A percentile compares a stretch with the other conserved stretches of the same genome.
Conservation (phyloP, 2,797 vertebrate species). For the Cygnus olor region DNA sequence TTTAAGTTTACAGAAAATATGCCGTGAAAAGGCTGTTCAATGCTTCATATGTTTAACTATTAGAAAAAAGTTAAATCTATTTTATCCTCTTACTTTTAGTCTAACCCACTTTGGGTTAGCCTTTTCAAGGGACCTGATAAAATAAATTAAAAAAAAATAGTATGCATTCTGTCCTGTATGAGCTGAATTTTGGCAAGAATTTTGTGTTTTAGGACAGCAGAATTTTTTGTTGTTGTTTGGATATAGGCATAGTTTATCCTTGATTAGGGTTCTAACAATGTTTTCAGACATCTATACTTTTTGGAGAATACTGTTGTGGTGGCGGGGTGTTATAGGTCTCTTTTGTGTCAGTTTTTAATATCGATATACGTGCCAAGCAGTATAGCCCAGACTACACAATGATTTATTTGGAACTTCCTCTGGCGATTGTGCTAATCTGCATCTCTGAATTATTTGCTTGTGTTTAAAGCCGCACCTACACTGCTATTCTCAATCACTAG, state of each 20-base stretch:
- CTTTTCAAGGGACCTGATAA: not conserved
- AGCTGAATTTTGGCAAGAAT: not conserved
- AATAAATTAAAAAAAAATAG: not conserved
- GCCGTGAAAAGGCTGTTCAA: not conserved
- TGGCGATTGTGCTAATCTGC: not conserved
- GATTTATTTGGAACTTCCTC: not conserved
- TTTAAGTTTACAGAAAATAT: not conserved
- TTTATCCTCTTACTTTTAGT: not conserved
- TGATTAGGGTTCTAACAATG: not conserved
- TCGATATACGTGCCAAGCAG: not conserved
- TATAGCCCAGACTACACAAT: not conserved
- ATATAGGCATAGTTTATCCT: not conserved
- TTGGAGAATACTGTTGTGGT: not conserved
- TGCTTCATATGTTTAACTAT: not conserved
- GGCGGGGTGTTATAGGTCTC: rapidly evolving
- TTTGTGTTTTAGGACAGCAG: not conserved
- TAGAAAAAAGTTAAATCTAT: not conserved
- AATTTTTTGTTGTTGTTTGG: not conserved
- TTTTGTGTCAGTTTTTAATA: not conserved
- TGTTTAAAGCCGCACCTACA: not conserved
- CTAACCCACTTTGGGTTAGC: not conserved
- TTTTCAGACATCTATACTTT: not conserved
- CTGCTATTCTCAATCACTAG: not conserved
- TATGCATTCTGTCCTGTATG: not conserved
- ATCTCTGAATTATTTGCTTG: not conserved